Conservation (phyloP, 1,140 invertebrate genomes). For the Lepidostoma basale region DNA sequence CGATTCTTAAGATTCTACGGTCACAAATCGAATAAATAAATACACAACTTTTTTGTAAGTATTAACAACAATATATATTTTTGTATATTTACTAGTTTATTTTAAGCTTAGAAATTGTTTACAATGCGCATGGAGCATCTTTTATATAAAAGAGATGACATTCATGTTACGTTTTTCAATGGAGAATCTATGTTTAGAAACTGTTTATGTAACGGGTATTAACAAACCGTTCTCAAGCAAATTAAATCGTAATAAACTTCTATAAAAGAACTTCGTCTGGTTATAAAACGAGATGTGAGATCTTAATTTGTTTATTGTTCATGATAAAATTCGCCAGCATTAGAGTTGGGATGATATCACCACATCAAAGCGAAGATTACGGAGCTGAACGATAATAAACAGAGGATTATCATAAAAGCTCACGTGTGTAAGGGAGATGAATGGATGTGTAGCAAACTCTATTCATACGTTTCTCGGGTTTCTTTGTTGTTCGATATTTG, state of each 20-base stretch:
- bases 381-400: not conserved
- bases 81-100: too few relatives aligned
- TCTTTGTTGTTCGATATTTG: too few relatives aligned
- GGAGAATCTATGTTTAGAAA: conserved; percentile 1
- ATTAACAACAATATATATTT: too few relatives aligned
- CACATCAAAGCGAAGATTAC: conserved; percentile 12
- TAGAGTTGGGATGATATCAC: not conserved
- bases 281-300: not conserved
- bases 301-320: not conserved
- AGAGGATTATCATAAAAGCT: conserved; percentile 3
- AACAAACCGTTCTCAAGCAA: not conserved
- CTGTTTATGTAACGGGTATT: not conserved
- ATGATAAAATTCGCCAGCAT: not conserved
- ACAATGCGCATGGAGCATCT: too few relatives aligned
- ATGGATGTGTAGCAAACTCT: too few relatives aligned
- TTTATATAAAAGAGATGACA: too few relatives aligned
- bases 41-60: too few relatives aligned
- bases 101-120: too few relatives aligned
- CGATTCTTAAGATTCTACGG: too few relatives aligned
- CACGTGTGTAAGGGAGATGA: not conserved
- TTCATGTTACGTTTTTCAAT: conserved; percentile 10
- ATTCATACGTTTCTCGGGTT: too few relatives aligned
- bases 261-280: not conserved
- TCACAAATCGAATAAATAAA: too few relatives aligned
- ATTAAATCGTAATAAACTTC: not conserved